Evolutionary conservation across 1,140 invertebrate species (phyloP).

Genomic region (Venturia canescens): DNA sequence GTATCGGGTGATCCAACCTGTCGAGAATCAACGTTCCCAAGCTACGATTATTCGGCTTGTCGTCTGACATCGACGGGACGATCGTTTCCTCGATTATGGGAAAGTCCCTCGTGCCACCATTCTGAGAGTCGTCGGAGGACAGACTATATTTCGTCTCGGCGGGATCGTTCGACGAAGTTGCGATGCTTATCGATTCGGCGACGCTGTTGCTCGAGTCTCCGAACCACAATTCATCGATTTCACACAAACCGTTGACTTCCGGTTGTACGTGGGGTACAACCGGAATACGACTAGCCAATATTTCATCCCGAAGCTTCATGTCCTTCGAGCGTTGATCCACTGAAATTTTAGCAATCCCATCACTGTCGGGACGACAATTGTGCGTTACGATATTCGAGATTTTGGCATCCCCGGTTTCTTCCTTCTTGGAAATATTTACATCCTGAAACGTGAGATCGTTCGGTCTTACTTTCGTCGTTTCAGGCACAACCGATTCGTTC

Average conservation of each 20-base stretch:
- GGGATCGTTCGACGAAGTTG: neutral
- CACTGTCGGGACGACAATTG: neutral
- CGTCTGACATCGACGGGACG: neutral
- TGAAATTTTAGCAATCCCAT: neutral
- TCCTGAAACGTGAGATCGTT: slow-evolving; percentile 19
- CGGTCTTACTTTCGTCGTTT: neutral
- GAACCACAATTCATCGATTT: neutral
- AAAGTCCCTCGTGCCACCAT: neutral
- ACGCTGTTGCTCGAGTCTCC: neutral
- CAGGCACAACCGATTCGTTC: slow-evolving; percentile 63
- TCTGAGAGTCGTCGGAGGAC: neutral
- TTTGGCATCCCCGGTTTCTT: neutral
- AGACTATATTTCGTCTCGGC: neutral
- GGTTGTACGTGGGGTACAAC: neutral
- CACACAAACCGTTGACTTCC: too few species aligned
- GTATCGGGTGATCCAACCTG: slow-evolving; percentile 59
- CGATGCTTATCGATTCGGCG: neutral
- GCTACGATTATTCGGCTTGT: slow-evolving; percentile 51
- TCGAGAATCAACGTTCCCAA: slow-evolving; percentile 67
- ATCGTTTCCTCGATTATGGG: neutral
- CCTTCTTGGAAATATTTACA: neutral
- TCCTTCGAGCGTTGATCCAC: neutral
- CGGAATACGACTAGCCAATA: too few species aligned
- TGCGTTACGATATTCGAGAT: neutral
- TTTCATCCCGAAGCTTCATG: too few species aligned